Conservation (phyloP, 2,113 vertebrate genomes). For the Eonycteris spelaea region DNA sequence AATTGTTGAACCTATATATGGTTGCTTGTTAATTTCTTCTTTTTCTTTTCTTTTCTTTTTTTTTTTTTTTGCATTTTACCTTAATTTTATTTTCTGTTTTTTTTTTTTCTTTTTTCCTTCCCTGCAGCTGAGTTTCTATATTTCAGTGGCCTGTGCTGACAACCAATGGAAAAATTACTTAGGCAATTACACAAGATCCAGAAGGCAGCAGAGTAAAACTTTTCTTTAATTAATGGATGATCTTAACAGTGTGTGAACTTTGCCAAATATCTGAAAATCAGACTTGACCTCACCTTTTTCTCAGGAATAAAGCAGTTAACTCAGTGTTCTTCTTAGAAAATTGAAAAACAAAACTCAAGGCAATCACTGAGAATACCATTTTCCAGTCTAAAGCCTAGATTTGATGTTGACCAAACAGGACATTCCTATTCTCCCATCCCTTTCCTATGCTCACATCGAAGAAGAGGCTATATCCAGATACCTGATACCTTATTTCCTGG, state of each 20-base stretch:
- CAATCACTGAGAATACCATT: neutral
- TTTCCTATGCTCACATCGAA: neutral
- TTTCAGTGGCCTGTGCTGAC: neutral
- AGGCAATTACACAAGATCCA: neutral
- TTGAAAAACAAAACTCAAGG: neutral
- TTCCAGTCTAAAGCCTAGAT: neutral
- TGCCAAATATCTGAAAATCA: neutral
- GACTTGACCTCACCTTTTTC: neutral
- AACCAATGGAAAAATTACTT: neutral
- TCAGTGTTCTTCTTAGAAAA: neutral
- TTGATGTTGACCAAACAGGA: neutral
- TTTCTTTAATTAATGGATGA: neutral
- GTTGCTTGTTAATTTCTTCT: neutral
- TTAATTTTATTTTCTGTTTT: neutral
- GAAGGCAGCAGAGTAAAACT: conserved; percentile 60
- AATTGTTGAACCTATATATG: neutral
- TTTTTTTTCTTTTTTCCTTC: neutral
- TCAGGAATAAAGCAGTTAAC: neutral
- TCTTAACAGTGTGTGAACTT: neutral
- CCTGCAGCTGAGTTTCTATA: neutral
- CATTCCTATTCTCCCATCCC: neutral
- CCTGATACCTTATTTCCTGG: neutral
- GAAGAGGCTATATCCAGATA: neutral
- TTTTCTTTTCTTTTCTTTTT: no score
- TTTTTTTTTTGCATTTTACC: neutral